phyloP scores from a whole-genome alignment of 2,113 vertebrate genomes.

The Grammomys dolichurus region DNA sequence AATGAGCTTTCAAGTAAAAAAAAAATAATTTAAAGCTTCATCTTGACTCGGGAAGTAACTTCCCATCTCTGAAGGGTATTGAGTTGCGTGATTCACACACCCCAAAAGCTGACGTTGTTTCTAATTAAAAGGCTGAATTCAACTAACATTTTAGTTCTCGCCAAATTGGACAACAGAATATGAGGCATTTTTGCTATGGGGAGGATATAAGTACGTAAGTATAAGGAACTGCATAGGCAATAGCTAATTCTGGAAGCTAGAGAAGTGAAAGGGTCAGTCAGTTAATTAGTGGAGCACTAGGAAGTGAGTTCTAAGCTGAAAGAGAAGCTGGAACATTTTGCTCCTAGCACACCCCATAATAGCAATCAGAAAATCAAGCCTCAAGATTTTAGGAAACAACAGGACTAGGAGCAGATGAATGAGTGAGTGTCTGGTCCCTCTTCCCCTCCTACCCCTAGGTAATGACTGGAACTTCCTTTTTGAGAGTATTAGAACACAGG shows the following conservation, averaged over 20 bases:
- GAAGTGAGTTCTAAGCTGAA: no score
- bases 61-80: background rate
- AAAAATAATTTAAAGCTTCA: background rate
- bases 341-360: background rate
- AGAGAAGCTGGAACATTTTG: no score
- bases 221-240: background rate
- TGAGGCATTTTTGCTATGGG: background rate
- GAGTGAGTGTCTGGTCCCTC: background rate
- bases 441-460: background rate
- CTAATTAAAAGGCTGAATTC: background rate
- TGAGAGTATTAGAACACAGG: background rate
- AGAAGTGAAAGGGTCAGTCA: background rate
- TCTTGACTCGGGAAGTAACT: background rate
- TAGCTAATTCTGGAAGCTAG: background rate
- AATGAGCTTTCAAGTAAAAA: background rate
- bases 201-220: no score
- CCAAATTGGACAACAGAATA: background rate
- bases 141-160: background rate
- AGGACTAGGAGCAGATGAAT: background rate
- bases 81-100: background rate
- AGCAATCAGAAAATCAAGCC: background rate
- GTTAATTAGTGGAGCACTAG: background rate
- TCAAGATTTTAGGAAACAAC: background rate
- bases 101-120: background rate
- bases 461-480: background rate